A percentile compares a stretch with the other conserved stretches of the same genome.
These are phyloP conservation scores for Apogon talboti DNA, from an alignment of 2,797 vertebrate species.

Conservation along the genomic window DNA sequence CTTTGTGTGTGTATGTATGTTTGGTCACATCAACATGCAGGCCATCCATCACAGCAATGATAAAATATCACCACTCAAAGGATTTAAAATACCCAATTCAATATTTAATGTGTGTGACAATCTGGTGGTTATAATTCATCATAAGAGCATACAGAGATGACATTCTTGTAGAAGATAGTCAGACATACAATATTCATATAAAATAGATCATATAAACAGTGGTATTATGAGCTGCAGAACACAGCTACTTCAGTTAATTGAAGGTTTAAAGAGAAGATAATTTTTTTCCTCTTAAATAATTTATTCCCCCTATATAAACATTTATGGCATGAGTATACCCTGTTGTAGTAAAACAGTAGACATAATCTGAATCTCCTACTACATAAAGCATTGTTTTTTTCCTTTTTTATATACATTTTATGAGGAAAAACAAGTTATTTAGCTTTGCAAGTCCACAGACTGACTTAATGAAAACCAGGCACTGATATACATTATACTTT, in stretches of 20 bases:
- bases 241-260: conserved; percentile 12
- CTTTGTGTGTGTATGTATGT: background rate
- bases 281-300: conserved; percentile 17
- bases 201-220: conserved; percentile 38
- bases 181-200: conserved; percentile 45
- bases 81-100: conserved; percentile 55
- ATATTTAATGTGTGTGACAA: conserved; percentile 64
- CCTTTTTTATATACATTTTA: no score
- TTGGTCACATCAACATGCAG: conserved; percentile 48
- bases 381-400: background rate
- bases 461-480: background rate
- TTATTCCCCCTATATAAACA: background rate
- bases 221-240: conserved; percentile 37
- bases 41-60: conserved; percentile 40
- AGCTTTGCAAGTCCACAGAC: background rate
- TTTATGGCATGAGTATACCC: conserved; percentile 12
- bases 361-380: background rate
- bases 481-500: background rate
- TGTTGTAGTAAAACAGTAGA: conserved; percentile 6
- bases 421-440: background rate
- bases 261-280: conserved; percentile 19
- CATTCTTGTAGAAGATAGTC: conserved; percentile 5
- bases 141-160: conserved; percentile 41
- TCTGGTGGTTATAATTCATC: conserved; percentile 35
- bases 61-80: conserved; percentile 63